These are phyloP conservation scores for Merodon equestris DNA, from an alignment of 2,888 invertebrate species.

Conservation along the genomic window DNA sequence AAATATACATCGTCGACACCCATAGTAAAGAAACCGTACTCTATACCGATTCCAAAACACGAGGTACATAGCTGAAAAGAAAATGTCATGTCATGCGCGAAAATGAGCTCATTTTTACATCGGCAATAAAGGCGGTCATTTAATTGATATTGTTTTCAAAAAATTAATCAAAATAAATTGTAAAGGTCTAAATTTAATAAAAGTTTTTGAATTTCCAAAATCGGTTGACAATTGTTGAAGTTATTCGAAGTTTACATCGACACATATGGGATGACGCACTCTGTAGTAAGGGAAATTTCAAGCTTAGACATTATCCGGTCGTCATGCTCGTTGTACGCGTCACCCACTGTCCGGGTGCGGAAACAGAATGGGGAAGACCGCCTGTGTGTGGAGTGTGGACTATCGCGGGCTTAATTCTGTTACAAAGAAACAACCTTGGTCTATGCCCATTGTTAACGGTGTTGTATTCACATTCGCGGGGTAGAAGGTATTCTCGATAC, in stretches of 20 bases:
- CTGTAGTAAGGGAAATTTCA: constrained; percentile 40
- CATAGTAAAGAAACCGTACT: constrained; percentile 30
- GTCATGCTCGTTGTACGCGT: constrained; percentile 32
- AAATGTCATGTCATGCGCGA: constrained; percentile 9
- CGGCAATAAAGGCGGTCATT: no score
- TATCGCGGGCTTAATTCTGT: constrained; percentile 59
- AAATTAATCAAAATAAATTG: constrained; percentile 7
- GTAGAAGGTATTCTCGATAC: neutral
- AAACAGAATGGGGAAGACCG: constrained; percentile 75
- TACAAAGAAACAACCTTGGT: constrained; percentile 50
- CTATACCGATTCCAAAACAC: constrained; percentile 46
- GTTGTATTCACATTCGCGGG: constrained; percentile 71
- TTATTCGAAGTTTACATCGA: no score
- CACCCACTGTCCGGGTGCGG: constrained; percentile 33
- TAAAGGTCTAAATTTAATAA: no score
- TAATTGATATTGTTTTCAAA: neutral
- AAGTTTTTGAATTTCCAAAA: no score
- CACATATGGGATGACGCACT: no score
- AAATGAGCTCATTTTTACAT: no score
- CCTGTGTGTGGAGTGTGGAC: constrained; percentile 39
- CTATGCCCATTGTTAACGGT: constrained; percentile 56
- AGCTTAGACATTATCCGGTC: constrained; percentile 41
- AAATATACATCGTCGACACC: constrained; percentile 26
- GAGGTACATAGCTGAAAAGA: neutral
- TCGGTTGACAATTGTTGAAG: no score